A percentile compares a stretch with the other conserved stretches of the same genome.
Conservation (phyloP, 2,797 vertebrate species). For the Megaceryle alcyon region DNA sequence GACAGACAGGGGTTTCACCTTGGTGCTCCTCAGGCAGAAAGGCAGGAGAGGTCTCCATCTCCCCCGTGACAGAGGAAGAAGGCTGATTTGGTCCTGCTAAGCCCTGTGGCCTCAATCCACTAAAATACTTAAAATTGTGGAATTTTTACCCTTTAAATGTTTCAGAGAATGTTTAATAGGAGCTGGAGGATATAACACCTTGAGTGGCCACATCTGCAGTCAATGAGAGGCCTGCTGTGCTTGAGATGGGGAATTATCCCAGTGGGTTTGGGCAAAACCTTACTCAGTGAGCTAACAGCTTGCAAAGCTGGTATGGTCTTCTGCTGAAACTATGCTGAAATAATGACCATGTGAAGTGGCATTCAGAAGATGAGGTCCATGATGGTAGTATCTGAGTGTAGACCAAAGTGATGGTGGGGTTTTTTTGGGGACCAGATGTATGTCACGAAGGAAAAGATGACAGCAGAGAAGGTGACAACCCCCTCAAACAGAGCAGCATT, state of each 20-base stretch:
- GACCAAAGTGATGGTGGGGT: accelerated
- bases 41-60: neutral
- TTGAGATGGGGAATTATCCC: neutral
- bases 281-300: neutral
- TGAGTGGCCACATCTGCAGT: accelerated
- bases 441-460: neutral
- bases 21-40: neutral
- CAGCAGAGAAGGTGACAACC: neutral
- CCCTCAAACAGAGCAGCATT: neutral
- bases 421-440: neutral
- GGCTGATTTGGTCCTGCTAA: neutral
- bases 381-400: accelerated
- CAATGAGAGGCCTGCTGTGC: neutral
- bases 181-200: neutral
- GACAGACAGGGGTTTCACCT: no score
- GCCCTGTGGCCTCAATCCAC: neutral
- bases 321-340: neutral
- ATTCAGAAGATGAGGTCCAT: neutral
- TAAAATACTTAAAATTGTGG: neutral
- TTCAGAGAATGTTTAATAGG: neutral
- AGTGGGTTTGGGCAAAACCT: neutral
- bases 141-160: neutral
- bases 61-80: accelerated
- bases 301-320: neutral
- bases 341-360: accelerated